A percentile compares a stretch with the other conserved stretches of the same genome.
Evolutionary conservation across 2,888 invertebrate species (phyloP).

Genomic region (Drosophila kuntzei): DNA sequence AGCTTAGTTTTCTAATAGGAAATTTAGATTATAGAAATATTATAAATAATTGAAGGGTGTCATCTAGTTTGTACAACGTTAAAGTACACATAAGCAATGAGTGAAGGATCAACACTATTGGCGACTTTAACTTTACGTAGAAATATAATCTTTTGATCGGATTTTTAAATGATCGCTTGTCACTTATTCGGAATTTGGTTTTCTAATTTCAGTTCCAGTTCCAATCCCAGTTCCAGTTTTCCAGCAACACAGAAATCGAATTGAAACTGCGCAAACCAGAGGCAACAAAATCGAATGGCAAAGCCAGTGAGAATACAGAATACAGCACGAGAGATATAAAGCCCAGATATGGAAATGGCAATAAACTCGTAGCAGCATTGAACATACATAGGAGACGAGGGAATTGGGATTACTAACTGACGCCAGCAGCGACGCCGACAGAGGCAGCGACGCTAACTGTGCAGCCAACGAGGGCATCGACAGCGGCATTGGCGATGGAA

Average conservation of each 20-base stretch:
- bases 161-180: slow-evolving; percentile 37
- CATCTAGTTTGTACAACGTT: background rate
- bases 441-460: slow-evolving; percentile 12
- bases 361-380: slow-evolving; percentile 72
- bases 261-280: slow-evolving; percentile 19
- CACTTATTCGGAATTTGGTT: slow-evolving; percentile 21
- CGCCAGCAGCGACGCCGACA: slow-evolving; percentile 41
- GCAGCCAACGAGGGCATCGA: slow-evolving; percentile 53
- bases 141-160: slow-evolving; percentile 47
- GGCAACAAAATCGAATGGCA: slow-evolving; percentile 48
- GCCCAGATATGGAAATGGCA: slow-evolving; percentile 80
- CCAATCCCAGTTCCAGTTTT: slow-evolving; percentile 40
- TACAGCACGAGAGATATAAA: slow-evolving; percentile 68
- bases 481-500: slow-evolving; percentile 4
- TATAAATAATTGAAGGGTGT: slow-evolving; percentile 13
- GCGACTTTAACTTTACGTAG: background rate
- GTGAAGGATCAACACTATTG: slow-evolving; percentile 16
- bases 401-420: slow-evolving; percentile 73
- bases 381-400: slow-evolving; percentile 57
- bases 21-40: too few relatives aligned
- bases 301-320: slow-evolving; percentile 38
- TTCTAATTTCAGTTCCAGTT: slow-evolving; percentile 15
- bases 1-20: too few relatives aligned
- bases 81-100: background rate
- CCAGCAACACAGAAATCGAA: slow-evolving; percentile 34